Conservation (phyloP, 2,888 invertebrate genomes). For the Brachyopa scutellaris region DNA sequence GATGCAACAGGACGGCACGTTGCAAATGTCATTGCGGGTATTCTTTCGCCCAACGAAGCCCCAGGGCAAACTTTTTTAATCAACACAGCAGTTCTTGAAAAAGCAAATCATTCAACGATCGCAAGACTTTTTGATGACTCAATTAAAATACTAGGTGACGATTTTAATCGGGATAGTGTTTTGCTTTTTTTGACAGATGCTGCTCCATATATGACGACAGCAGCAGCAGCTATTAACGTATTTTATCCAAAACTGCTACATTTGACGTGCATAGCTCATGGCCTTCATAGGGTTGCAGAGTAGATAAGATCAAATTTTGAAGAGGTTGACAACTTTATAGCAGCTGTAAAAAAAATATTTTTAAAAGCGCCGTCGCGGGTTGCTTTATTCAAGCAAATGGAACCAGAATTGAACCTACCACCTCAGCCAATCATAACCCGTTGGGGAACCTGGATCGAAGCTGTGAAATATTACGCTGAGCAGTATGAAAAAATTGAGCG, state of each 20-base stretch:
- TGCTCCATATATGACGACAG: slow-evolving; percentile 74
- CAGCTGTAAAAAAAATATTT: slow-evolving; percentile 76
- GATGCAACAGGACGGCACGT: neutral
- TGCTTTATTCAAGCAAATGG: slow-evolving; percentile 74
- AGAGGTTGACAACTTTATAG: neutral
- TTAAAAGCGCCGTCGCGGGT: slow-evolving; percentile 74
- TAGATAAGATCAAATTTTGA: neutral
- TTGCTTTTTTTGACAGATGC: slow-evolving; percentile 32
- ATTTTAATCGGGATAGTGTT: slow-evolving; percentile 7
- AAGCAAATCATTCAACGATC: slow-evolving; percentile 13
- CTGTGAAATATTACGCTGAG: slow-evolving; percentile 58
- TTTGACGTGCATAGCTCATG: slow-evolving; percentile 76
- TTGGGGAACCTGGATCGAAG: slow-evolving; percentile 74
- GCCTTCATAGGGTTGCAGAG: slow-evolving; percentile 75
- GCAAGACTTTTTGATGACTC: slow-evolving; percentile 42
- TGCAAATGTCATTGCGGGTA: too few relatives aligned
- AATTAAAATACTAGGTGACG: slow-evolving; percentile 15
- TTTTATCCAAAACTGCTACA: slow-evolving; percentile 75
- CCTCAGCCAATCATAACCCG: slow-evolving; percentile 76
- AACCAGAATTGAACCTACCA: slow-evolving; percentile 73
- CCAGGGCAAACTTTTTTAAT: neutral
- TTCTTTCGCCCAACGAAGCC: too few relatives aligned
- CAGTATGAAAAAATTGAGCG: slow-evolving; percentile 46
- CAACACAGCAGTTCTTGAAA: neutral
- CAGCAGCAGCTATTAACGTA: slow-evolving; percentile 71